Percentiles rank a stretch among this genome's conserved stretches.
These are phyloP conservation scores for Cyprinodon tularosa DNA, from an alignment of 2,113 vertebrate genomes.

Conservation along the genomic window DNA sequence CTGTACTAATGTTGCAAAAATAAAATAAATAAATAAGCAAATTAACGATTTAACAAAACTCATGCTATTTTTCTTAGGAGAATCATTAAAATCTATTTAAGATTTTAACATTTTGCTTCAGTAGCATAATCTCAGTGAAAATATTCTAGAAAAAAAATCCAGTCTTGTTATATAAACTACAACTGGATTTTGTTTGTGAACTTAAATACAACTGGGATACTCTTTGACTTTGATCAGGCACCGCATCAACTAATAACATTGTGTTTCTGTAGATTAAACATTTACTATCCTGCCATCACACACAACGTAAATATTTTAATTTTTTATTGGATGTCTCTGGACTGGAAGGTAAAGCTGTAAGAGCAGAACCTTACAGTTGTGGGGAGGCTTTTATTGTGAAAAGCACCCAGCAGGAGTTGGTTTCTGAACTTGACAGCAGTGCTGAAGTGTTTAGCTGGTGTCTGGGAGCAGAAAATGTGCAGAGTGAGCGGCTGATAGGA, in stretches of 20 bases:
- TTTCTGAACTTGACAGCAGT: background rate
- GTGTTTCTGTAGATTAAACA: no score
- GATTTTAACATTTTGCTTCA: no score
- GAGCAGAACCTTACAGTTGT: rapidly evolving
- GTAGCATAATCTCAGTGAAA: no score
- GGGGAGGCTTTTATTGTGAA: conserved; percentile 3
- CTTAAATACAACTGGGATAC: no score
- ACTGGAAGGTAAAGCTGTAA: background rate
- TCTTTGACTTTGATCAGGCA: no score
- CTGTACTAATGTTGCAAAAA: background rate
- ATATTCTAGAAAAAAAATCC: no score
- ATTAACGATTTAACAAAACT: background rate
- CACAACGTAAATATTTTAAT: background rate
- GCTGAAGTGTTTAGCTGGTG: conserved; percentile 1
- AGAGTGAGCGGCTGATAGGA: conserved; percentile 3
- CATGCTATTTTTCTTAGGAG: background rate
- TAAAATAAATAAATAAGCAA: no score
- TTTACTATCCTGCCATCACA: no score
- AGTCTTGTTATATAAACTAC: no score
- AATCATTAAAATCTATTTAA: no score
- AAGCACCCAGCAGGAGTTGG: conserved; percentile 17
- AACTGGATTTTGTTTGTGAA: no score
- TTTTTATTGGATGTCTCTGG: background rate
- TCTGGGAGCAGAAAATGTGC: background rate
- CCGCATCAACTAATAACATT: no score